Evolutionary conservation across 2,888 invertebrate species (phyloP).

Genomic region (Chironomus tentans): DNA sequence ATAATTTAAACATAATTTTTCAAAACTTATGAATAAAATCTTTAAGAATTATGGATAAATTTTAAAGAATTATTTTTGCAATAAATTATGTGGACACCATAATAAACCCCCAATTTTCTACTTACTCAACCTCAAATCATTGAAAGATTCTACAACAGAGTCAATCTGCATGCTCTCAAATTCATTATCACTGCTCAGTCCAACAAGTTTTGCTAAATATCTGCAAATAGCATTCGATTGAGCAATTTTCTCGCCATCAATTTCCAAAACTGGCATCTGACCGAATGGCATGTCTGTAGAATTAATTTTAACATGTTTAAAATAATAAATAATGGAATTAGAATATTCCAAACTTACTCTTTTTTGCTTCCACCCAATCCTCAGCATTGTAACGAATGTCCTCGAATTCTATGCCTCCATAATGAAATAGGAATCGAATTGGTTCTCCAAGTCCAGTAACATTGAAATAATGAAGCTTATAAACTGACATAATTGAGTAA

Average conservation of each 20-base stretch:
- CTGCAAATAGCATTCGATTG: conserved; percentile 47
- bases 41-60: too few relatives aligned
- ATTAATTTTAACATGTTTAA: not conserved
- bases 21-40: too few relatives aligned
- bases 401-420: not conserved
- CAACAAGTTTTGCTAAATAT: conserved; percentile 45
- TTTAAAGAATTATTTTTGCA: too few relatives aligned
- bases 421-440: not conserved
- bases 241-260: conserved; percentile 44
- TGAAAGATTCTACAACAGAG: conserved; percentile 44
- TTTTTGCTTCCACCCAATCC: not conserved
- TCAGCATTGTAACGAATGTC: not conserved
- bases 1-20: too few relatives aligned
- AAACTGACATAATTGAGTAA: not conserved
- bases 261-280: conserved; percentile 35
- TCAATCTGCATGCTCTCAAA: conserved; percentile 48
- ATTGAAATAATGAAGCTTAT: not conserved
- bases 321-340: not conserved
- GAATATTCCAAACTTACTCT: not conserved
- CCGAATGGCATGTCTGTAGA: conserved; percentile 25
- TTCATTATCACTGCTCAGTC: conserved; percentile 43
- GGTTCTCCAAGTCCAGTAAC: not conserved
- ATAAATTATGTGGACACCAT: too few relatives aligned
- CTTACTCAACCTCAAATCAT: conserved; percentile 45
- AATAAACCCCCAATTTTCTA: conserved; percentile 25